phyloP scores from a whole-genome alignment of 2,797 vertebrate genomes.

The Enteromius fasciolatus region DNA sequence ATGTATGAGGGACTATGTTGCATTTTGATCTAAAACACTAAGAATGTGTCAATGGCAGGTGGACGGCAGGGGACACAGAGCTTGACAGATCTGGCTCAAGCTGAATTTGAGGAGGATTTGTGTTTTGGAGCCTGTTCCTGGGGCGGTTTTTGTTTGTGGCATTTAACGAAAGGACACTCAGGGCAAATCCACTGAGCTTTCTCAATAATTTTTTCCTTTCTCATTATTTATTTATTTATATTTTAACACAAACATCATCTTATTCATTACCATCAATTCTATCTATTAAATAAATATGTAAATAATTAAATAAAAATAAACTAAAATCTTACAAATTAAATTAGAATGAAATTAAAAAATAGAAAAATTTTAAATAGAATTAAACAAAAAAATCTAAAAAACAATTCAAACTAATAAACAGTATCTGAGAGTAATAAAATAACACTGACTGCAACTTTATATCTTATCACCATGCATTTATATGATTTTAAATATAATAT shows the following conservation, averaged over 20 bases:
- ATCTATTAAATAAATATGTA: no score
- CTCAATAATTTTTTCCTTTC: no score
- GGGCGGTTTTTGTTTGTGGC: slow-evolving; percentile 17
- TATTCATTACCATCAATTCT: neutral
- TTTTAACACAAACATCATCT: neutral
- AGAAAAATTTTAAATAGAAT: neutral
- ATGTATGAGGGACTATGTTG: neutral
- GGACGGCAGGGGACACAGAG: slow-evolving; percentile 5
- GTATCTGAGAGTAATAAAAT: no score
- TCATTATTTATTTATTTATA: neutral
- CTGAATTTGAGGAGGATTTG: slow-evolving; percentile 26
- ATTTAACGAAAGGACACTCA: neutral
- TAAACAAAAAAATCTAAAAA: neutral
- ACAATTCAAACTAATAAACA: no score
- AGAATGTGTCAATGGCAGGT: slow-evolving; percentile 23
- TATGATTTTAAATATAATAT: no score
- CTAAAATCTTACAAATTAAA: no score
- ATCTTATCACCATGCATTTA: no score
- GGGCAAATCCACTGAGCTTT: neutral
- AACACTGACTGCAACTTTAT: no score
- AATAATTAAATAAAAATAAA: no score
- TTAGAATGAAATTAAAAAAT: neutral
- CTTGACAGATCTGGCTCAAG: slow-evolving; percentile 17
- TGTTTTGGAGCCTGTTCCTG: neutral
- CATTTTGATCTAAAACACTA: slow-evolving; percentile 24